Evolutionary conservation across 2,113 vertebrate genomes (phyloP), one percentile per base, ranked within the genome.

Genomic region (Rhipidura dahli): DNA sequence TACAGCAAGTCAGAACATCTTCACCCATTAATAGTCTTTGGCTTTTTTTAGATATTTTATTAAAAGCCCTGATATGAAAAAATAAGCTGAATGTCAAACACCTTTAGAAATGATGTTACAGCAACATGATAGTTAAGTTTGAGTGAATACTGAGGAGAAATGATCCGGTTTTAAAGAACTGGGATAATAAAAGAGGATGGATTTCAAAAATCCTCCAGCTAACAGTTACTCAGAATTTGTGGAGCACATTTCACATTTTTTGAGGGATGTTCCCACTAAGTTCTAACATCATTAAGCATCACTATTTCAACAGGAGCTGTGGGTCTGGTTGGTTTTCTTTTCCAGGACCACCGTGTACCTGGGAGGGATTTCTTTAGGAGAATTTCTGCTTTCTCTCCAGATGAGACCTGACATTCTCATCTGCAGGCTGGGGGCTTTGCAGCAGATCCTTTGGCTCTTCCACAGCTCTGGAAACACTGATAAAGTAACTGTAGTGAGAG

Each of bases 91-190:
- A 93, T 2, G 63, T 96, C 90, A 95, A 97, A 93, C 37, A 82
- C 59, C 66, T 91, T 95, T 49, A 88, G 90, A 97, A 96, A 96
- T 86, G 26, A 85, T 92, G 70, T 93, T 96, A 89, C 90, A 90
- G 82, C 91, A 95, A 96, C 71, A 24, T 6, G 89, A 91, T 80
- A 89, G 69, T 64, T 86, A 91, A 86, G 6, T 60, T 33, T 89
- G 9, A 81, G 75, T 83, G 78, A 95, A 89, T 89, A 72, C 76
- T 24, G 33, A 89, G 7, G 49, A 91, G 89, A 93, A 91, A 89
- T 51, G 15, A 87, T 80, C 15, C 23, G 21, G 6, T 56, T n/a
- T 80, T 65, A 73, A 40, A 44, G 24, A 84, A 22, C 0, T 73
- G 17, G 37, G 19, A 68, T 33, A 44, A 66, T 40, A 35, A 47